Evolutionary conservation across 2,888 invertebrate species (phyloP).

Genomic region (Acanthosoma haemorrhoidale): DNA sequence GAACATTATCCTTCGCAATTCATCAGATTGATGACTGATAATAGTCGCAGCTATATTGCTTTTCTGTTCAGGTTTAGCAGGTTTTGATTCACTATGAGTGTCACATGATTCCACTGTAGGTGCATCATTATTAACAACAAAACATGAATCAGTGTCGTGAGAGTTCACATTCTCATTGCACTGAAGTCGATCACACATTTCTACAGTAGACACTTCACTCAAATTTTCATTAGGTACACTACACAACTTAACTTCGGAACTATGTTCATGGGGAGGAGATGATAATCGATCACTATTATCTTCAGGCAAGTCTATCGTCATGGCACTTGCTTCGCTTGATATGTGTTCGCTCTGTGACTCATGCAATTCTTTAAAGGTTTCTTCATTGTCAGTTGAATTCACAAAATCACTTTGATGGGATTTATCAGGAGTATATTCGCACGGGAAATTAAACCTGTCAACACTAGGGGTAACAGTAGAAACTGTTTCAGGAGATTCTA

Average conservation of each 20-base stretch:
- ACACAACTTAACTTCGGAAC: not conserved
- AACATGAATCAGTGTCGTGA: not conserved
- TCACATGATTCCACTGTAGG: not conserved
- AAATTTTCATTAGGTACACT: slow-evolving; percentile 5
- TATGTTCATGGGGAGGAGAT: not conserved
- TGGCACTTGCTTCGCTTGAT: slow-evolving; percentile 15
- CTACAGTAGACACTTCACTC: not conserved
- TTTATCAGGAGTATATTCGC: slow-evolving; percentile 7
- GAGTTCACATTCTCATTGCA: not conserved
- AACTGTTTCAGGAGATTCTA: slow-evolving; percentile 22
- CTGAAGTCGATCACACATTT: not conserved
- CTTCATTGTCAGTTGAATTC: not conserved
- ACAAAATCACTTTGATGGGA: not conserved
- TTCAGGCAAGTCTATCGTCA: not conserved
- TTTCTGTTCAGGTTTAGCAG: not conserved
- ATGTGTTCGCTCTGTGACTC: not conserved
- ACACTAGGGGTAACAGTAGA: slow-evolving; percentile 4
- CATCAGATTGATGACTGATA: slow-evolving; percentile 22
- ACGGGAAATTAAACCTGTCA: slow-evolving; percentile 6
- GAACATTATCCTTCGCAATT: slow-evolving; percentile 22
- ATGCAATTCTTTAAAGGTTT: not conserved
- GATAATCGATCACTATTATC: not conserved
- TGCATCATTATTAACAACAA: not conserved
- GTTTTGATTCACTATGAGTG: not conserved
- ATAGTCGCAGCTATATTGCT: not conserved